Conservation (phyloP, 2,888 invertebrate species). For the Pristionchus exspectatus region DNA sequence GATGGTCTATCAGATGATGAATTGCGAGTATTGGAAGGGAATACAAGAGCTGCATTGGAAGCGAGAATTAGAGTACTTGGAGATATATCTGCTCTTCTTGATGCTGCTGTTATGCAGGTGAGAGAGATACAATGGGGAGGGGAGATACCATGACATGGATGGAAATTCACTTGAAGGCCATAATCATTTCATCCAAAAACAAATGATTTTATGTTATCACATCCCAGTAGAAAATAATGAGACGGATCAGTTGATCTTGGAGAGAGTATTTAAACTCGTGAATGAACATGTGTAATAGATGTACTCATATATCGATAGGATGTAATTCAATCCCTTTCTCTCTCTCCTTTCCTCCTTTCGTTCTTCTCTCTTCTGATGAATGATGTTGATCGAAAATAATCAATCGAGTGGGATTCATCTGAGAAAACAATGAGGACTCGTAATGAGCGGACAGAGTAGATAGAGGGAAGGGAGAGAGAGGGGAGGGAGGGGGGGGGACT, state of each 20-base stretch:
- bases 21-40: conserved; percentile 91
- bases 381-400: conserved; percentile 34
- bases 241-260: neutral
- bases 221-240: neutral
- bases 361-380: neutral
- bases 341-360: neutral
- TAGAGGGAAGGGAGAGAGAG: neutral
- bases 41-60: conserved; percentile 90
- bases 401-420: conserved; percentile 20
- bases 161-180: no score
- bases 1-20: conserved; percentile 89
- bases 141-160: neutral
- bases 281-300: neutral
- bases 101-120: conserved; percentile 93
- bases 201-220: no score
- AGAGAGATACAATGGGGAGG: neutral
- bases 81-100: conserved; percentile 91
- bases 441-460: conserved; percentile 7
- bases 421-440: conserved; percentile 45
- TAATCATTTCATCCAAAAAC: no score
- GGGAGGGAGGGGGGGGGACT: neutral
- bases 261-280: neutral
- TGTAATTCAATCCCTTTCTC: neutral
- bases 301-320: conserved; percentile 1
- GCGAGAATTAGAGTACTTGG: conserved; percentile 90